Conservation (phyloP, 2,797 vertebrate species). For the Propithecus deckenii region DNA sequence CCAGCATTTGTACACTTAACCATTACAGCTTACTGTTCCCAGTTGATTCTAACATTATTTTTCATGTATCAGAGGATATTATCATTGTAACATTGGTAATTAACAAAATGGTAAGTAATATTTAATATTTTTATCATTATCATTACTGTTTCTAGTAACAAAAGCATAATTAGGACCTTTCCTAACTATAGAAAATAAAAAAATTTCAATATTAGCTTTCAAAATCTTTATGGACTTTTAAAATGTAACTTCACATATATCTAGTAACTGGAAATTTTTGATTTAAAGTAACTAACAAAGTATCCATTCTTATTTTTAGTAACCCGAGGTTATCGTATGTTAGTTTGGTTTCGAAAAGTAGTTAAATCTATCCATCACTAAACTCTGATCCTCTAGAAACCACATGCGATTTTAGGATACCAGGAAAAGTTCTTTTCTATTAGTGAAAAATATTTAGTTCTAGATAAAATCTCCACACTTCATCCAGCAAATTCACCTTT, state of each 20-base stretch:
- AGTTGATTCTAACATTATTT: not conserved
- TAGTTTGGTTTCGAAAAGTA: not conserved
- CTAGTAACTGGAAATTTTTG: not conserved
- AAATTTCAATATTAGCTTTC: not conserved
- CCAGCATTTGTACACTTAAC: not conserved
- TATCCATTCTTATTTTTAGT: not conserved
- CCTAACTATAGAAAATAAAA: not conserved
- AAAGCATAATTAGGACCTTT: not conserved
- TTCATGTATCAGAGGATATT: not conserved
- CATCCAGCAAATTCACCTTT: not conserved
- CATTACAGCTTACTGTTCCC: not conserved
- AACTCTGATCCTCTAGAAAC: not conserved
- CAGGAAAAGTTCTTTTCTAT: not conserved
- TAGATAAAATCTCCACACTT: not conserved
- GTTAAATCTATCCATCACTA: not conserved
- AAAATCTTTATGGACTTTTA: not conserved
- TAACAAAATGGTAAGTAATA: not conserved
- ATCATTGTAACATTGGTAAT: not conserved
- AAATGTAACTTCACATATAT: not conserved
- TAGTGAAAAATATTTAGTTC: not conserved
- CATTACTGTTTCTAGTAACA: not conserved
- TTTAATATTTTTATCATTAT: not conserved
- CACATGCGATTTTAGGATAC: not conserved
- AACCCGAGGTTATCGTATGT: not conserved
- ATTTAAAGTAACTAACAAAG: not conserved